Conservation (phyloP, 1,140 invertebrate genomes). For the Pseudoatta argentina region DNA sequence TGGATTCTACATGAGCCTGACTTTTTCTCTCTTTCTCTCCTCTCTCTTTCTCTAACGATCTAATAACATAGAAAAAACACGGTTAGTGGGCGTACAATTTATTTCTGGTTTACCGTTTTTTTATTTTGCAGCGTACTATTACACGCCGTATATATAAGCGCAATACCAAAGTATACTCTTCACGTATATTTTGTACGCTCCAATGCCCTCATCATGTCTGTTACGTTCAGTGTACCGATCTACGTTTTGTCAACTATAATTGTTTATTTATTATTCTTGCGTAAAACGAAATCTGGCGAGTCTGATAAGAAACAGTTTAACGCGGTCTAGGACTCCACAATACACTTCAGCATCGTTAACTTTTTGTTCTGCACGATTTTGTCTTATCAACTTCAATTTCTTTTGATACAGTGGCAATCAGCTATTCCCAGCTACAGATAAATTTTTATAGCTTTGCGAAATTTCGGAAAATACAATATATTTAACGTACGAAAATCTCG, state of each 20-base stretch:
- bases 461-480: neutral
- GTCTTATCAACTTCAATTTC: neutral
- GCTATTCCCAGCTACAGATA: neutral
- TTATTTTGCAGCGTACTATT: conserved; percentile 34
- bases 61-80: conserved; percentile 53
- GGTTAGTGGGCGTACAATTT: conserved; percentile 52
- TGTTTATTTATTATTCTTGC: conserved; percentile 26
- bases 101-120: conserved; percentile 53
- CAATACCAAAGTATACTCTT: conserved; percentile 32
- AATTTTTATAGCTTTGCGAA: neutral
- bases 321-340: neutral
- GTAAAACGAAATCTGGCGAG: neutral
- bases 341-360: neutral
- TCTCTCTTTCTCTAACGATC: conserved; percentile 23
- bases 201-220: neutral
- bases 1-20: conserved; percentile 19
- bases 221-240: neutral
- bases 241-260: conserved; percentile 41
- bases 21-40: conserved; percentile 9
- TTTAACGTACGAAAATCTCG: neutral
- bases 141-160: conserved; percentile 23
- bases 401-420: neutral
- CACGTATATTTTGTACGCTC: conserved; percentile 4
- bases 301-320: neutral
- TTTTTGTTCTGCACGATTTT: neutral